Evolutionary conservation across 2,888 invertebrate genomes (phyloP).

Genomic region (Psylliodes chrysocephalus): DNA sequence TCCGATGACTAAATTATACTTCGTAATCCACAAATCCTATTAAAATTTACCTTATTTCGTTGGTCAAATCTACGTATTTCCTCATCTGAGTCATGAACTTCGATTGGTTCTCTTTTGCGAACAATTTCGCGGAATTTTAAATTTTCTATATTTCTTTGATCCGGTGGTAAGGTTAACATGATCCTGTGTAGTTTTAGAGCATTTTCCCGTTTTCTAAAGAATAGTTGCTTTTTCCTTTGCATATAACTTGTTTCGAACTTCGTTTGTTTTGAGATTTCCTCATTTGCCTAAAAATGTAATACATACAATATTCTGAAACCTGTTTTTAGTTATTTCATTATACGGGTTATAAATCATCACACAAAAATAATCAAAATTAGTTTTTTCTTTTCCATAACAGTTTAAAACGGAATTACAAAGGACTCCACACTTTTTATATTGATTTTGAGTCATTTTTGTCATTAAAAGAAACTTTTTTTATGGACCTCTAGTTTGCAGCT

Average conservation of each 20-base stretch:
- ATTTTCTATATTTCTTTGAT: constrained; percentile 38
- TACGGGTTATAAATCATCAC: no score
- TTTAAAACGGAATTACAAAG: no score
- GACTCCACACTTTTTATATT: no score
- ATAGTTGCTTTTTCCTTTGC: constrained; percentile 25
- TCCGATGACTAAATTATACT: no score
- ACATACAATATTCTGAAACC: no score
- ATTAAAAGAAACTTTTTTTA: no score
- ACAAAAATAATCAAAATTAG: no score
- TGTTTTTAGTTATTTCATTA: no score
- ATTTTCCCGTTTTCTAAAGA: constrained; percentile 28
- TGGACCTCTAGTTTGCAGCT: no score
- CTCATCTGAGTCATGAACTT: constrained; percentile 41
- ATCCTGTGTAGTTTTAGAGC: constrained; percentile 32
- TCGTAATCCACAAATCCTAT: no score
- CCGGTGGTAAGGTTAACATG: constrained; percentile 39
- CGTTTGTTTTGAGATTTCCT: constrained; percentile 37
- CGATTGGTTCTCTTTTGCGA: constrained; percentile 28
- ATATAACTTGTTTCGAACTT: constrained; percentile 22
- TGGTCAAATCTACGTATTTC: constrained; percentile 5
- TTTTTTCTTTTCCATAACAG: no score
- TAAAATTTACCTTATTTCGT: background rate
- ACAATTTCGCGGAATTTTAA: constrained; percentile 34
- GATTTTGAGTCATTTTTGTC: no score
- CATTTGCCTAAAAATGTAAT: constrained; percentile 40